Base-by-base conservation (phyloP, 2,113 vertebrate genomes). In the Phoenicopterus ruber region DNA sequence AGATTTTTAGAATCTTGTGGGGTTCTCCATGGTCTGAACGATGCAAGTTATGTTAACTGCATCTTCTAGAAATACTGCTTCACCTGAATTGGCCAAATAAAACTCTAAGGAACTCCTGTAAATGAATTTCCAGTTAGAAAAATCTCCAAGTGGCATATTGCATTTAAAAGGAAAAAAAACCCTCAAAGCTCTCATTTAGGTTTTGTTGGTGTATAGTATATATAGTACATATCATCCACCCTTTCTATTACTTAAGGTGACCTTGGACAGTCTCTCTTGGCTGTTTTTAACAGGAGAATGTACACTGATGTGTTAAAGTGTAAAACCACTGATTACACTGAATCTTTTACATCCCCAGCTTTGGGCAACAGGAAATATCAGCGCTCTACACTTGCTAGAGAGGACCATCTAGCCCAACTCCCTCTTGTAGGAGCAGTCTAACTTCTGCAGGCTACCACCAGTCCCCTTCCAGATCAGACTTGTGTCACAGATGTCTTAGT, bases 301-400 rank as follows among this genome's bases (percentile, higher is more conserved):
- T 5, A 22, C 32, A 19, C 15, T 10, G 32, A 58, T 16, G 36
- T 42, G 32, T 32, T 40, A 21, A 67, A 44, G 11, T 6, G 20
- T 22, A 52, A 81, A 52, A 42, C 6, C 38, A 6, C n/a, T 13
- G 58, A 32, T 63, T 55, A 21, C 44, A 34, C 40, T 10, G 28
- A 18, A 46, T 2, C 50, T 78, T 78, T 17, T 7, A 8, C 8
- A 44, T 1, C 29, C 29, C 38, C 40, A 40, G 86, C 10, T 16
- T 12, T 66, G 79, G 90, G 8, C 62, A 69, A 2, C 2, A 44
- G 79, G 26, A 73, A 61, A 8, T 0, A 24, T 1, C 86, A 90
- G 85, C 74, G 29, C 28, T 6, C 36, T 44, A 2, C 12, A 1
- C 49, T n/a, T 3, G 0, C 4, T 2, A 6, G 28, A 25, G 62